A percentile compares a stretch with the other conserved stretches of the same genome.
Evolutionary conservation across 1,140 invertebrate species (phyloP).

Genomic region (Branchinecta lynchi): DNA sequence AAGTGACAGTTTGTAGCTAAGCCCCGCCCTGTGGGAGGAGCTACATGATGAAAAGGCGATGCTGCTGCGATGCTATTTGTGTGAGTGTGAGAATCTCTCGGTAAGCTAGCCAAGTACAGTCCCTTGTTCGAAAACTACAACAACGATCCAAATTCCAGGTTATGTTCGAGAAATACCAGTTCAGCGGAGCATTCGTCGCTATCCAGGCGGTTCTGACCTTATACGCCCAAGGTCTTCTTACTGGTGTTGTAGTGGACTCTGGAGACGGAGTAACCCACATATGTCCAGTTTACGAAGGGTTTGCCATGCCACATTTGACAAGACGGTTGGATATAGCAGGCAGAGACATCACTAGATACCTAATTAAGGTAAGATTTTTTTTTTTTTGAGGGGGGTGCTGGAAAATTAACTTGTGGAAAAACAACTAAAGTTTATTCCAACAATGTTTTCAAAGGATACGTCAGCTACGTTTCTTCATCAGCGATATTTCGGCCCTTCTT

Average conservation of each 20-base stretch:
- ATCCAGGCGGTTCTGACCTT: slow-evolving; percentile 95
- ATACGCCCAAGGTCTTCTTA: slow-evolving; percentile 94
- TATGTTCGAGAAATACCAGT: slow-evolving; percentile 99
- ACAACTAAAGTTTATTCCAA: no score
- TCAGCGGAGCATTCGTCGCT: slow-evolving; percentile 88
- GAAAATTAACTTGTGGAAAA: no score
- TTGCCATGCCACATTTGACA: slow-evolving; percentile 85
- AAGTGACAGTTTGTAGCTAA: no score
- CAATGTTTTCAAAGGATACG: no score
- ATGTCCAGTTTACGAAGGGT: slow-evolving; percentile 97
- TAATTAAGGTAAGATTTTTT: slow-evolving; percentile 78
- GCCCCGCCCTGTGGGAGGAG: no score
- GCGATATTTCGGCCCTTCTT: no score
- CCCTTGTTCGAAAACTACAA: no score
- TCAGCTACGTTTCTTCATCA: no score
- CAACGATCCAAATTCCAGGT: slow-evolving; percentile 43
- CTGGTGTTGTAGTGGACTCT: slow-evolving; percentile 96
- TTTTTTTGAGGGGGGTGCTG: neutral
- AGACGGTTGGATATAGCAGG: slow-evolving; percentile 91
- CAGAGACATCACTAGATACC: slow-evolving; percentile 90
- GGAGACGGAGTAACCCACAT: slow-evolving; percentile 99
- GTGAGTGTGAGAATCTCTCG: no score
- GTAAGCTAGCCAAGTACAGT: no score
- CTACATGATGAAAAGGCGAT: no score
- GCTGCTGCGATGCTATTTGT: no score